phyloP scores from a whole-genome alignment of 2,888 invertebrate species.

The Cactoblastis cactorum region DNA sequence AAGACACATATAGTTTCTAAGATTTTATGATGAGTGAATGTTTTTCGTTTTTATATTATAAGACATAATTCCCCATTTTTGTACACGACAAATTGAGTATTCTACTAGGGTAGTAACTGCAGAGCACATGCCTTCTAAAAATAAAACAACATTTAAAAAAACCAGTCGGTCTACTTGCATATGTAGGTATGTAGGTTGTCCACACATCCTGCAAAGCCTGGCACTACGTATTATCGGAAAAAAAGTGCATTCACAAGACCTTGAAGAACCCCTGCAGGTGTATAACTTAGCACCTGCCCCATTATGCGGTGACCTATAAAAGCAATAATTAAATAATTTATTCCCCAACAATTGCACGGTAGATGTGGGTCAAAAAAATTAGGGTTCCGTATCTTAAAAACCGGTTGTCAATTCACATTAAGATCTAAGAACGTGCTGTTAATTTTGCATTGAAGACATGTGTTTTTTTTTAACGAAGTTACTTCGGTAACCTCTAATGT shows the following conservation, averaged over 20 bases:
- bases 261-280: slow-evolving; percentile 70
- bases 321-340: slow-evolving; percentile 73
- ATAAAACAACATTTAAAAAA: background rate
- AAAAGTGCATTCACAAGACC: slow-evolving; percentile 49
- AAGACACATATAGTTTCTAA: too few species aligned
- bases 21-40: too few species aligned
- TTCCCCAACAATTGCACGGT: slow-evolving; percentile 62
- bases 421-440: too few species aligned
- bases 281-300: slow-evolving; percentile 62
- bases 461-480: too few species aligned
- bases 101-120: too few species aligned
- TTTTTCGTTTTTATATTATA: too few species aligned
- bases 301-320: slow-evolving; percentile 76
- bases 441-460: too few species aligned
- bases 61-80: too few species aligned
- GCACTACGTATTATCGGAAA: slow-evolving; percentile 24
- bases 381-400: slow-evolving; percentile 30
- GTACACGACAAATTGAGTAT: too few species aligned
- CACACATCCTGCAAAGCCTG: background rate
- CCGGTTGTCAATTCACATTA: slow-evolving; percentile 1
- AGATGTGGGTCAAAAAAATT: slow-evolving; percentile 74
- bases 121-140: background rate
- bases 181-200: slow-evolving; percentile 10
- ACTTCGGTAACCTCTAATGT: too few species aligned
- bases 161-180: background rate